Evolutionary conservation across 2,797 vertebrate species (phyloP).

Genomic region (Manis crassicaudata): DNA sequence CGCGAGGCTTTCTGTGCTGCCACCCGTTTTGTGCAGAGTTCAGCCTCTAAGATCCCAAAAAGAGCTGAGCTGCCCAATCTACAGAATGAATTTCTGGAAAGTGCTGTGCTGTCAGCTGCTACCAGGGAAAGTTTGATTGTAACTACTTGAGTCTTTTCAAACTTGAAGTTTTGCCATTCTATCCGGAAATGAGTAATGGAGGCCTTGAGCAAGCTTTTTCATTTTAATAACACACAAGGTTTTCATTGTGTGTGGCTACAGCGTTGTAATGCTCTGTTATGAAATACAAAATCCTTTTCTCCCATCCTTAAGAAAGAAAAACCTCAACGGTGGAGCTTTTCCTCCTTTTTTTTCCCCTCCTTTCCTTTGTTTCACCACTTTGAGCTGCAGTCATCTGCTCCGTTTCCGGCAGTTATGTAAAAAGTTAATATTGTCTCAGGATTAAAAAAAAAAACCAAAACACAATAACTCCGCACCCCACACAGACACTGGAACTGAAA

Average conservation of each 20-base stretch:
- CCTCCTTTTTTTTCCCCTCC: background rate
- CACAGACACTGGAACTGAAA: constrained; percentile 4
- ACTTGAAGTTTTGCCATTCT: constrained; percentile 72
- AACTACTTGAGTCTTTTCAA: constrained; percentile 67
- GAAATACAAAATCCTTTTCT: constrained; percentile 61
- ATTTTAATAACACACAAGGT: constrained; percentile 80
- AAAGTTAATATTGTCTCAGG: constrained; percentile 64
- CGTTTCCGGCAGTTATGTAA: constrained; percentile 48
- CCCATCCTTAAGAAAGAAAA: constrained; percentile 39
- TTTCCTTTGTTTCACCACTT: constrained; percentile 48
- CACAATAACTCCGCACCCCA: background rate
- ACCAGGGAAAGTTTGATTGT: constrained; percentile 51
- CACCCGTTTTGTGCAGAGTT: background rate
- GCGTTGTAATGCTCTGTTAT: constrained; percentile 73
- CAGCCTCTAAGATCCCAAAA: background rate
- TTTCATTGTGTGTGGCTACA: constrained; percentile 75
- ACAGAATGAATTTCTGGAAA: constrained; percentile 44
- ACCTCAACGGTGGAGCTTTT: background rate
- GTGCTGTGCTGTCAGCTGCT: constrained; percentile 64
- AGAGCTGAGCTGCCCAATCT: constrained; percentile 25
- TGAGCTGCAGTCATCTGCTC: constrained; percentile 51
- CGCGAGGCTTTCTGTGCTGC: background rate
- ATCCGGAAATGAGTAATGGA: constrained; percentile 76
- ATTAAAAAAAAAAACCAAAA: background rate
- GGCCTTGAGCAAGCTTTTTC: constrained; percentile 70